These are phyloP conservation scores for Abscondita cerata DNA, from an alignment of 2,888 invertebrate species.

Conservation along the genomic window DNA sequence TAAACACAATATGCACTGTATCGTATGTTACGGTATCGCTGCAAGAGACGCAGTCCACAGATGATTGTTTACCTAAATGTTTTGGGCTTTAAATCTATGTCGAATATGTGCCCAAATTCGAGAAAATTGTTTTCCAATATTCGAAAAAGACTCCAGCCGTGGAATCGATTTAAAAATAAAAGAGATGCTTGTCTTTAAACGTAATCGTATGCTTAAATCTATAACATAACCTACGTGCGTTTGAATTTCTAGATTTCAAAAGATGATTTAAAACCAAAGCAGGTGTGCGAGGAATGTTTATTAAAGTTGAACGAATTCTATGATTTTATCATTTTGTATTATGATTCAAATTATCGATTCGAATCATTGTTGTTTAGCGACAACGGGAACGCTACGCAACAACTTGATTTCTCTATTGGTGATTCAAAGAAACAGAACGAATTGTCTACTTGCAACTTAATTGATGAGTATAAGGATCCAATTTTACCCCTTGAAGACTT, in stretches of 20 bases:
- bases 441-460: constrained; percentile 11
- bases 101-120: constrained; percentile 53
- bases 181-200: constrained; percentile 53
- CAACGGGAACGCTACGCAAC: constrained; percentile 19
- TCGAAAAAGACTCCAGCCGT: constrained; percentile 44
- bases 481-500: constrained; percentile 19
- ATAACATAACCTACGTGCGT: constrained; percentile 12
- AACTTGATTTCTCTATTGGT: constrained; percentile 4
- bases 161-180: constrained; percentile 54
- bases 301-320: constrained; percentile 55
- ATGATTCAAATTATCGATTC: constrained; percentile 54
- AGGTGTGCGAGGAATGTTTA: constrained; percentile 54
- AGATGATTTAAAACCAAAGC: constrained; percentile 56
- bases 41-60: too few species aligned
- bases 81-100: constrained; percentile 49
- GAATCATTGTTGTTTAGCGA: constrained; percentile 45
- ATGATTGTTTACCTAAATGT: constrained; percentile 36
- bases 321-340: constrained; percentile 51
- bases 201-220: constrained; percentile 51
- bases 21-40: too few species aligned
- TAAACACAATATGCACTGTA: too few species aligned
- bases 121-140: constrained; percentile 52
- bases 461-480: constrained; percentile 11
- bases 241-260: constrained; percentile 48
- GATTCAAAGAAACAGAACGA: constrained; percentile 10